phyloP scores from a whole-genome alignment of 2,888 invertebrate genomes.

The Clanis bilineata region DNA sequence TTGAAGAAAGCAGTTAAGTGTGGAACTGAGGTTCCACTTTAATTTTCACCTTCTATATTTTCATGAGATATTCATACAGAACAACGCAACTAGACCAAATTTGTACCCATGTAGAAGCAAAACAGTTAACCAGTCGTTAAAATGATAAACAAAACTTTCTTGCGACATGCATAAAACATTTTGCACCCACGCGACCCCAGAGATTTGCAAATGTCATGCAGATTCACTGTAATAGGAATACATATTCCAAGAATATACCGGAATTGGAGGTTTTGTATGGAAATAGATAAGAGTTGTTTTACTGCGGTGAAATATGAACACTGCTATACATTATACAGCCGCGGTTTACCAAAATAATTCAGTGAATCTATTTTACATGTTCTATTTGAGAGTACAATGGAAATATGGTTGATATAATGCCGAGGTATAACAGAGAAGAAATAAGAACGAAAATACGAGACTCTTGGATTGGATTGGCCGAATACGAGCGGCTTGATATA shows the following conservation, averaged over 20 bases:
- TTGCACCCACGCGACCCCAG: not conserved
- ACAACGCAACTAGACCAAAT: not conserved
- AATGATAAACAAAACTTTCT: not conserved
- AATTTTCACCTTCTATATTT: too few species aligned
- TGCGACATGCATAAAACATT: not conserved
- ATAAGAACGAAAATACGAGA: not conserved
- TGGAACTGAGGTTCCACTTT: too few species aligned
- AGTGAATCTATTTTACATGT: not conserved
- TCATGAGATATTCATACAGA: not conserved
- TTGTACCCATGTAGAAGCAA: not conserved
- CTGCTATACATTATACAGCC: not conserved
- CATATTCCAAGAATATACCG: not conserved
- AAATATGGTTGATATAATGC: too few species aligned
- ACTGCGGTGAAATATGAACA: conserved; percentile 3
- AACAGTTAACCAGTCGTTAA: not conserved
- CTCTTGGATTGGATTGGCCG: too few species aligned
- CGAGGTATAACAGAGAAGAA: not conserved
- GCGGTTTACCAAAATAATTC: conserved; percentile 4
- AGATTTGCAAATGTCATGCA: not conserved
- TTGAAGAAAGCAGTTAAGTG: too few species aligned
- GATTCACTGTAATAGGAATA: not conserved
- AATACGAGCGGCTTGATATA: not conserved
- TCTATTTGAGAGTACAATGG: not conserved
- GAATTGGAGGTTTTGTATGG: not conserved
- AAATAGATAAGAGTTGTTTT: conserved; percentile 1